Conservation (phyloP, 2,113 vertebrate genomes). For the Todiramphus chloris region DNA sequence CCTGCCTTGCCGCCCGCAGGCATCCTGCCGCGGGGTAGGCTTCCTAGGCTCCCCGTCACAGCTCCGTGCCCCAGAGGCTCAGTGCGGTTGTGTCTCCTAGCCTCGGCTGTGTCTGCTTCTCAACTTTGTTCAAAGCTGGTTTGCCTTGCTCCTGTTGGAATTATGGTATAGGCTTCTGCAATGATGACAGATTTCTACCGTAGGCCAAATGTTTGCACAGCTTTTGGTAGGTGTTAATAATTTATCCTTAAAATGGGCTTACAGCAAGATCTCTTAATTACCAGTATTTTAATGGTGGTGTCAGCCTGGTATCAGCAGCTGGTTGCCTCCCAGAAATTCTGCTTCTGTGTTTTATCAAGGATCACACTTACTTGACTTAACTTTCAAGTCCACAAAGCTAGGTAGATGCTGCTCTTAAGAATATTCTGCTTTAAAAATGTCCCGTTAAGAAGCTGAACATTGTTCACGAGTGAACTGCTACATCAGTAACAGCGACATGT, state of each 20-base stretch:
- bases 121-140: accelerated
- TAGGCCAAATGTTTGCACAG: accelerated
- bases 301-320: background rate
- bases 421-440: background rate
- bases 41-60: accelerated
- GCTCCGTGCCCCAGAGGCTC: accelerated
- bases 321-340: background rate
- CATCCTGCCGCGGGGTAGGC: background rate
- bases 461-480: background rate
- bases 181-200: accelerated
- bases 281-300: background rate
- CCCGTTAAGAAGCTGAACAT: accelerated
- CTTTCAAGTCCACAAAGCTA: no score
- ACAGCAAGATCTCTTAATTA: background rate
- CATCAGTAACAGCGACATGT: background rate
- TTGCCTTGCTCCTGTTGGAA: accelerated
- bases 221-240: background rate
- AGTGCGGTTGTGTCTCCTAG: accelerated
- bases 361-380: background rate
- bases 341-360: background rate
- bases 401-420: accelerated
- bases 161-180: accelerated
- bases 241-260: no score
- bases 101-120: background rate
- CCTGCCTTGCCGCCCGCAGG: background rate